Evolutionary conservation across 1,140 invertebrate genomes (phyloP).

Genomic region (Ladona fulva): DNA sequence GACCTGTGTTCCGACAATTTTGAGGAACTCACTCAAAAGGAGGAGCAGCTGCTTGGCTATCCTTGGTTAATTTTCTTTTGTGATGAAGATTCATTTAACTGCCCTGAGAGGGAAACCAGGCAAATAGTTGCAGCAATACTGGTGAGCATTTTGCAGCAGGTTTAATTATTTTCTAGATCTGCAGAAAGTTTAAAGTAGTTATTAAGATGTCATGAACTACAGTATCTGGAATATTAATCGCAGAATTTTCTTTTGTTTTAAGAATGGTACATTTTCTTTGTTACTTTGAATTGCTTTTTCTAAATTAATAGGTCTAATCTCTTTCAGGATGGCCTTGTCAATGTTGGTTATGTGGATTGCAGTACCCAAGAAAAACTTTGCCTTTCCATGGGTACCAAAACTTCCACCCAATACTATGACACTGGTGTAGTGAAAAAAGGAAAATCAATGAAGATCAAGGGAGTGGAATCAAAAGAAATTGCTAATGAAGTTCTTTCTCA

Average conservation of each 20-base stretch:
- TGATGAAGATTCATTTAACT: slow-evolving; percentile 40
- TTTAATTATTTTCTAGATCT: too few species aligned
- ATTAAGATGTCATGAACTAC: too few species aligned
- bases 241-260: too few species aligned
- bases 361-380: slow-evolving; percentile 38
- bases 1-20: slow-evolving; percentile 32
- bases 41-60: slow-evolving; percentile 28
- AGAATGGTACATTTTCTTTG: too few species aligned
- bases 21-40: slow-evolving; percentile 18
- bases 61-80: slow-evolving; percentile 35
- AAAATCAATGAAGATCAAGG: slow-evolving; percentile 15
- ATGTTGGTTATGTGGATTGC: slow-evolving; percentile 44
- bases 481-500: slow-evolving; percentile 43
- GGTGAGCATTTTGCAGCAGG: slow-evolving; percentile 35
- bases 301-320: slow-evolving; percentile 20
- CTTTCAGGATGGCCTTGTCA: slow-evolving; percentile 44
- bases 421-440: background rate
- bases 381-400: slow-evolving; percentile 30
- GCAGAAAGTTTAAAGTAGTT: too few species aligned
- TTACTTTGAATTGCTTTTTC: too few species aligned
- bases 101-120: slow-evolving; percentile 42
- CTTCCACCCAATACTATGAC: background rate
- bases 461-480: slow-evolving; percentile 42
- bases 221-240: too few species aligned
- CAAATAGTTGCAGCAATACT: slow-evolving; percentile 53